Percentiles rank a stretch among this genome's conserved stretches.
Evolutionary conservation across 2,113 vertebrate genomes (phyloP).

Genomic region (Ciconia maguari): DNA sequence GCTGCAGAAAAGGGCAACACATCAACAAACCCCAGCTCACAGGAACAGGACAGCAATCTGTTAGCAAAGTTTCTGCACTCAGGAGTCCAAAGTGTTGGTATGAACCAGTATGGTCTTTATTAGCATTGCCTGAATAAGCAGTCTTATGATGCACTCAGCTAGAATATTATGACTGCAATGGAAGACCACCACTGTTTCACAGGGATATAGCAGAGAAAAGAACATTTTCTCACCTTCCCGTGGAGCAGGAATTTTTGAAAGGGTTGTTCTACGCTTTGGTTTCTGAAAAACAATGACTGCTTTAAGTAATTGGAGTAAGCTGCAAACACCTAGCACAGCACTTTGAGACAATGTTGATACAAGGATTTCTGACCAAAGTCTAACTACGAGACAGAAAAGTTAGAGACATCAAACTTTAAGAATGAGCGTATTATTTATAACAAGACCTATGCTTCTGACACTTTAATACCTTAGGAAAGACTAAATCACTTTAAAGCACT

Average conservation of each 20-base stretch:
- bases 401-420: background rate
- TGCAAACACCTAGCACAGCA: background rate
- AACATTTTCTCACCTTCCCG: slow-evolving; percentile 70
- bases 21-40: background rate
- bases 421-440: background rate
- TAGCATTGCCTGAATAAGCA: background rate
- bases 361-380: background rate
- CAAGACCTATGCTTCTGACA: background rate
- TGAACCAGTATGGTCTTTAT: background rate
- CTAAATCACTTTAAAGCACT: background rate
- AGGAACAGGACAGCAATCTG: background rate
- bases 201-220: background rate
- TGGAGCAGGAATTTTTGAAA: slow-evolving; percentile 79
- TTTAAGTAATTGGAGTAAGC: background rate
- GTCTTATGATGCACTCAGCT: background rate
- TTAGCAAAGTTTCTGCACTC: background rate
- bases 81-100: background rate
- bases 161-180: background rate
- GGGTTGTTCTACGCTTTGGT: slow-evolving; percentile 67
- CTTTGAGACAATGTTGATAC: background rate
- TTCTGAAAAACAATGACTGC: slow-evolving; percentile 61
- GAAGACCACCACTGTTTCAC: background rate
- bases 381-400: background rate
- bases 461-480: background rate
- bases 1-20: background rate